Evolutionary conservation across 2,888 invertebrate species (phyloP), one percentile per base, ranked within the genome.

Genomic region (Mimachlamys varia): DNA sequence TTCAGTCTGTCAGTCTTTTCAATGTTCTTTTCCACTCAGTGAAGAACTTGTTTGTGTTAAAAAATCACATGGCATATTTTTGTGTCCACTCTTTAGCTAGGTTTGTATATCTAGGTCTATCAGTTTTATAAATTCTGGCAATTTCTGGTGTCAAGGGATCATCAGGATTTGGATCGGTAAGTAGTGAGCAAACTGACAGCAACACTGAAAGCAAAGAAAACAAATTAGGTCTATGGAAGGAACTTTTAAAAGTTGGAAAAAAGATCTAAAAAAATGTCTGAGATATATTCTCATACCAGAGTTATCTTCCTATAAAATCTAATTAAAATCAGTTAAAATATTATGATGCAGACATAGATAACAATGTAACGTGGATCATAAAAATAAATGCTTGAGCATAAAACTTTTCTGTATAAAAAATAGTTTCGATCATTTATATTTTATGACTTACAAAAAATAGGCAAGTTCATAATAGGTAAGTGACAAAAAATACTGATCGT

Each of bases 121-220:
- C 99, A 96, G 99, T 99, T 98, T 99, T 99, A 98, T 99, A 99
- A 98, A 99, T 99, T 98, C 99, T 98, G 97, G 99, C 99, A 97
- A 99, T 99, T 98, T 99, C 99, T 97, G 99, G 99, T 97, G 99
- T 99, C 97, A 99, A 98, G 94, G 99, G 99, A 97, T 99, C 99
- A 97, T 99, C 99, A 97, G 99, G 99, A 97, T 99, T 99, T 97
- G 99, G 99, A 98, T 99, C 99, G 97, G 99, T 99, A 97, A 99
- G 98, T 97, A 99, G 98, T 97, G 99, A 99, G 98, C 99, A 99
- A 98, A 99, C 99, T 97, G 99, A 99, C 97, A 99, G 98, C 98
- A 99, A 98, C 97, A 99, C 99, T 99, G 98, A 91, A 98, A 98
- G 19, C 58, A 88, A 89, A 27, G 53, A 88, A 88, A 50, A 88